Evolutionary conservation across 2,797 vertebrate species (phyloP).

Genomic region (Amazonetta brasiliensis): DNA sequence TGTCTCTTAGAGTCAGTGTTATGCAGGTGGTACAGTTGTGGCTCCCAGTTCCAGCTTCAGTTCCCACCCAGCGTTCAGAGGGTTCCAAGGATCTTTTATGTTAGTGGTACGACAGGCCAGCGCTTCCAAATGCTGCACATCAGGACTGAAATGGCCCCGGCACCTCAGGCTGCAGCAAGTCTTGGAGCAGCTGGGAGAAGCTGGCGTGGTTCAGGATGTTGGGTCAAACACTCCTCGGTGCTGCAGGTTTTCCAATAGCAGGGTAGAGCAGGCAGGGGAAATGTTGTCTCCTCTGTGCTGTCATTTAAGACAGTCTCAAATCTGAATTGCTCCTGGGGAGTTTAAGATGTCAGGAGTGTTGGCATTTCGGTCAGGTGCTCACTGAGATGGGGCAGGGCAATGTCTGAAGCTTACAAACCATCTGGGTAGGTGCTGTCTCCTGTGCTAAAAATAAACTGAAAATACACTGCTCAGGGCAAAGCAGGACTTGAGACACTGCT

Average conservation of each 20-base stretch:
- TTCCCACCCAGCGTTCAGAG: not conserved
- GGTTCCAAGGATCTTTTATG: not conserved
- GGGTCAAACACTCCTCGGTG: not conserved
- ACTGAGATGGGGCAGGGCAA: not conserved
- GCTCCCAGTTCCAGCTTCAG: not conserved
- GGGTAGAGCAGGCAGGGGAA: not conserved
- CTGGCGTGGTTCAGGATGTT: not conserved
- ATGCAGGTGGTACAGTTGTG: not conserved
- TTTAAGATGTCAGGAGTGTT: not conserved
- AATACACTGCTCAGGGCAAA: not conserved
- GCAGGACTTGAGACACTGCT: not conserved
- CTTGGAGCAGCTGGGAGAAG: not conserved
- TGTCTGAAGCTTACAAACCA: not conserved
- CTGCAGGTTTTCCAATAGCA: fast-evolving
- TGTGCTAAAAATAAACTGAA: slow-evolving; percentile 27
- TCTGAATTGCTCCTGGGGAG: not conserved
- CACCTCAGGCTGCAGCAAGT: not conserved
- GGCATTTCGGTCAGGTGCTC: not conserved
- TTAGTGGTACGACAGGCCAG: not conserved
- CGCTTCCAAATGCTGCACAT: too few relatives aligned
- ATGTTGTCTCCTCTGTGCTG: not conserved
- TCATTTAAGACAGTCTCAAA: not conserved
- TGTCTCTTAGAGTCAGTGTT: not conserved
- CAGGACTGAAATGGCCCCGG: not conserved
- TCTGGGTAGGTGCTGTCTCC: not conserved